Percentiles rank a stretch among this genome's conserved stretches.
Evolutionary conservation across 2,797 vertebrate species (phyloP).

Genomic region (Hypotaenidia okinawae): DNA sequence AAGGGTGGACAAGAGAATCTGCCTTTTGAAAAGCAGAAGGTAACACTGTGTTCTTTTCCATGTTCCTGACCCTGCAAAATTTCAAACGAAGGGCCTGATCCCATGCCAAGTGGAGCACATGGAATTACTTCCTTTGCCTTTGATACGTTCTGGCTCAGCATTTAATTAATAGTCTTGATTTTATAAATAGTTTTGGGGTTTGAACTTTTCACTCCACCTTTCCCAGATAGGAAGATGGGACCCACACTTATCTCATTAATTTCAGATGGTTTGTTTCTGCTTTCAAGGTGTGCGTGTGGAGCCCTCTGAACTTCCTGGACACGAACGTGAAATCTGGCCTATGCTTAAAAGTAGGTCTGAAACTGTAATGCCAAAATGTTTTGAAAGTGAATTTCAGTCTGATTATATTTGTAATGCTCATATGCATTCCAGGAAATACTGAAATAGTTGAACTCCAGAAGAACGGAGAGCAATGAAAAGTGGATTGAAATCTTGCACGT

Average conservation of each 20-base stretch:
- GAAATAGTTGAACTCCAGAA: constrained; percentile 46
- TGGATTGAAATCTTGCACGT: not conserved
- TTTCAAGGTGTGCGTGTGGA: constrained; percentile 3
- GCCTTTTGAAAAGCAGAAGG: constrained; percentile 9
- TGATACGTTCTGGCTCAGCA: constrained; percentile 59
- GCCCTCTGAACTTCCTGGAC: constrained; percentile 38
- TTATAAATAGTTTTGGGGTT: constrained; percentile 34
- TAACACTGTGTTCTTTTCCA: constrained; percentile 13
- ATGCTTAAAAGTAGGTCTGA: constrained; percentile 11
- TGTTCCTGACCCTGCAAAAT: constrained; percentile 31
- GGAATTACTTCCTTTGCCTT: constrained; percentile 66
- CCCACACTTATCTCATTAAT: constrained; percentile 44
- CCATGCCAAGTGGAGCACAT: constrained; percentile 59
- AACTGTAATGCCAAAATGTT: constrained; percentile 21
- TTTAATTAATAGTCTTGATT: constrained; percentile 54
- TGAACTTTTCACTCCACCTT: constrained; percentile 66
- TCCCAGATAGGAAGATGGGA: constrained; percentile 42
- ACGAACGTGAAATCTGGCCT: constrained; percentile 29
- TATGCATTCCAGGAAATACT: constrained; percentile 52
- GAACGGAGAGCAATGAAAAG: not conserved
- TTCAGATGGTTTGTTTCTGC: constrained; percentile 60
- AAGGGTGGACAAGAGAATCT: not conserved
- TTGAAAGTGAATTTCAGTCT: constrained; percentile 43
- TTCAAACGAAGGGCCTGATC: constrained; percentile 30
- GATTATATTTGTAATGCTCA: constrained; percentile 41